These are phyloP conservation scores for Syngnathus floridae DNA, from an alignment of 2,113 vertebrate genomes.

Conservation along the genomic window DNA sequence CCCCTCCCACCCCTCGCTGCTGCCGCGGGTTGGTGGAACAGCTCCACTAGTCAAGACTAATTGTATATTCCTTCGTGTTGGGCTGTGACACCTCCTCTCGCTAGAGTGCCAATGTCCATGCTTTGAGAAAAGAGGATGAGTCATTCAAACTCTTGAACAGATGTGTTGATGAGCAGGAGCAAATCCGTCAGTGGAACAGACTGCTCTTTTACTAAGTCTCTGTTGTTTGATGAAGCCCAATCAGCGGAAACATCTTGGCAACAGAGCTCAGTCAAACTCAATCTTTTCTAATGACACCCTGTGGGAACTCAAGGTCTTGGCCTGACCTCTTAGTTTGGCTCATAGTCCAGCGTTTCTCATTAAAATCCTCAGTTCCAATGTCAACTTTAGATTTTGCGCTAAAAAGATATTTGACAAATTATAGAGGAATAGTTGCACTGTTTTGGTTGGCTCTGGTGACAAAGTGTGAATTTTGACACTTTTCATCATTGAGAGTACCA, in stretches of 20 bases:
- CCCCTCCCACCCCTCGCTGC: constrained; percentile 24
- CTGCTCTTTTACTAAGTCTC: constrained; percentile 39
- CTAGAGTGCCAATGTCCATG: constrained; percentile 32
- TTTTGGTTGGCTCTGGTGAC: not conserved
- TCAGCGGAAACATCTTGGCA: constrained; percentile 44
- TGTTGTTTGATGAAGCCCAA: constrained; percentile 54
- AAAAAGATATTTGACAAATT: not conserved
- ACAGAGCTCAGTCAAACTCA: constrained; percentile 45
- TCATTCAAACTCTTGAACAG: constrained; percentile 57
- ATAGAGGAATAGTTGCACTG: no score
- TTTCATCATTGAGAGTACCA: not conserved
- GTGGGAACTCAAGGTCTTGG: constrained; percentile 43
- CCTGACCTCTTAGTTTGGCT: constrained; percentile 21
- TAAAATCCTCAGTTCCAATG: constrained; percentile 9
- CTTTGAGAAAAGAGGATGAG: constrained; percentile 51
- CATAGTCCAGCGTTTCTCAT: constrained; percentile 22
- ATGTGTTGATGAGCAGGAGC: constrained; percentile 42
- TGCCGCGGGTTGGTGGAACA: constrained; percentile 40
- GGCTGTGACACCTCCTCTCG: constrained; percentile 48
- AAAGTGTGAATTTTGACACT: no score
- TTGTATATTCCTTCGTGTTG: constrained; percentile 52
- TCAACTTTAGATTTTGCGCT: constrained; percentile 16
- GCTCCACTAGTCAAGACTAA: constrained; percentile 50
- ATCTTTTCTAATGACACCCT: constrained; percentile 55
- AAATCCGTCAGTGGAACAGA: constrained; percentile 35